A percentile compares a stretch with the other conserved stretches of the same genome.
Conservation (phyloP, 1,140 invertebrate genomes). For the Holcopasites calliopsidis region DNA sequence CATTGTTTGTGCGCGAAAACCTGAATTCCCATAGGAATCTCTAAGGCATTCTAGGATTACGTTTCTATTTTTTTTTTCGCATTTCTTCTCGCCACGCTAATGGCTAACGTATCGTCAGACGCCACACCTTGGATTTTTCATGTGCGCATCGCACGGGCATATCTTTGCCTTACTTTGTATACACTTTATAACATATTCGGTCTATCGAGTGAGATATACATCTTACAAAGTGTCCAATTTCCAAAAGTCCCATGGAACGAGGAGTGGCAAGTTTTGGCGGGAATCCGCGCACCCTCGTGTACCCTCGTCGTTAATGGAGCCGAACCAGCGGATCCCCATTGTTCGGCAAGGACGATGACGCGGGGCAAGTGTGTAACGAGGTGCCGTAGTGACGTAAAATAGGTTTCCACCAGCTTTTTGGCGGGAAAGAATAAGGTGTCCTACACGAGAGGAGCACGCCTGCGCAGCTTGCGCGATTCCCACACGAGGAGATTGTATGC, state of each 20-base stretch:
- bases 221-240: background rate
- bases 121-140: too few relatives aligned
- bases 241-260: background rate
- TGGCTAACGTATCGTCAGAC: background rate
- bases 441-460: slow-evolving; percentile 38
- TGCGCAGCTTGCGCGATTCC: slow-evolving; percentile 62
- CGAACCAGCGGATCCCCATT: slow-evolving; percentile 15
- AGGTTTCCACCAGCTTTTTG: slow-evolving; percentile 42
- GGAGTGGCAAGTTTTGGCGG: slow-evolving; percentile 49
- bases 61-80: slow-evolving; percentile 4
- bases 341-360: slow-evolving; percentile 37
- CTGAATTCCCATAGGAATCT: slow-evolving; percentile 39
- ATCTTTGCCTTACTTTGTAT: too few relatives aligned
- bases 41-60: slow-evolving; percentile 18
- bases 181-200: too few relatives aligned
- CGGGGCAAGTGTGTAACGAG: slow-evolving; percentile 24
- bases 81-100: background rate
- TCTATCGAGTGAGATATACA: background rate
- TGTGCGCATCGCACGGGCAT: too few relatives aligned
- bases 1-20: slow-evolving; percentile 45
- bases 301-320: slow-evolving; percentile 3
- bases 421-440: slow-evolving; percentile 61
- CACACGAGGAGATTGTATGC: slow-evolving; percentile 52
- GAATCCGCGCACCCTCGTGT: slow-evolving; percentile 39
- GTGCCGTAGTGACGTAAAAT: slow-evolving; percentile 51